Evolutionary conservation across 2,888 invertebrate genomes (phyloP), one percentile per base, ranked within the genome.

Genomic region (Sylvicola cinctus): DNA sequence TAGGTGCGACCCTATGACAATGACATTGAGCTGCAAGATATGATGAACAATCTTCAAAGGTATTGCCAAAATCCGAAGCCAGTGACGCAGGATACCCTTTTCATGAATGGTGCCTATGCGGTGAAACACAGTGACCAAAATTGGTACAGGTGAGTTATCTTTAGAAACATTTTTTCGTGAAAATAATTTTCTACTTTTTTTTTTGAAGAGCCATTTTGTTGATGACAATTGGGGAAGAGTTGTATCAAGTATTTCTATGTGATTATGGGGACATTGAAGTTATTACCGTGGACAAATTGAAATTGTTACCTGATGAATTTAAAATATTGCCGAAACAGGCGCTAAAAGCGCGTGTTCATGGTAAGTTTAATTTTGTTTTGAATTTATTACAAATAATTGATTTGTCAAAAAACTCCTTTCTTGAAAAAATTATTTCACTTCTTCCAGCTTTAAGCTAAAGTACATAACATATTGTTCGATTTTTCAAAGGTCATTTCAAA

Each of bases 91-190:
- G 65, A 48, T 43, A 58, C 50, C 38, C 44, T 61, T 55, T 36
- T 70, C 49, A 41, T 70, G 26, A 78, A 77, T 1, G 67, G 69
- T 46, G 63, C 75, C 20, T 81, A 73, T 51, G 76, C 77, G 1
- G 75, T 70, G 1, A 66, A 63, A 45, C 69, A 75, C 46, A 55
- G 52, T 6, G 72, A 77, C 47, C 61, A 66, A 3, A 59, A 62
- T 16, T 83, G 78, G 76, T 78, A 80, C 53, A 69, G 81, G 80
- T 78, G 55, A 49, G 57, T 45, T 13, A 4, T 10, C n/a, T 30
- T 7, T 28, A 5, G 6, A 5, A 28, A 28, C 14, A 5, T 13
- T 6, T 7, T 8, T 7, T 7, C 14, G 6, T n/a, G 28, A 11
- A 15, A 26, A 3, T 15, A 11, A 11, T 27, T 12, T 17, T 35